Base-by-base conservation (phyloP, 2,797 vertebrate species). In the Enteromius paludinosus region DNA sequence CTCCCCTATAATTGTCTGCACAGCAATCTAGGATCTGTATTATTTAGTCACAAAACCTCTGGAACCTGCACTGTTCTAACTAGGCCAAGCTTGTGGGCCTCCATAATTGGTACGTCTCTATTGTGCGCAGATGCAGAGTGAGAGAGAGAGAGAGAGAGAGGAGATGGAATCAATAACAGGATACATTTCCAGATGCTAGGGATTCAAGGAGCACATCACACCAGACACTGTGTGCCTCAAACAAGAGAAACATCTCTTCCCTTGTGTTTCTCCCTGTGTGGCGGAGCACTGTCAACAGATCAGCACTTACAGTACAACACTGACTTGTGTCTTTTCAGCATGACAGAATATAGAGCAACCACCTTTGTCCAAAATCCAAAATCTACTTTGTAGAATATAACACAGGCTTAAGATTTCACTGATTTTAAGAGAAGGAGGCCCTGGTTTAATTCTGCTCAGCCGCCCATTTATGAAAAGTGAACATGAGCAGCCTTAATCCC, bases 401-500 rank as follows among this genome's bases (percentile, higher is more conserved):
- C 23, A 81, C 25, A 28, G 66, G 20, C 20, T 68, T 30, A n/a
- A 70, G 12, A 38, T 35, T 66, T 30, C 18, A 20, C 23, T 47
- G 9, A 9, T 81, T 45, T 72, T 62, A 35, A 78, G 28, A 65
- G 65, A 30, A 64, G 56, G 75, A 41, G 66, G 81, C 38, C 28
- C 25, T 35, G 54, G 35, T 61, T 41, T 17, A 76, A 70, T 74
- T 84, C 80, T 71, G 61, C 73, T 66, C 82, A 47, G 69, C 77
- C 87, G 79, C 85, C 75, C 86, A 86, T 69, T 90, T 86, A 88
- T 81, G 83, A 80, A 85, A 86, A 90, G 78, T 80, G 81, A 91
- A 86, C 84, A 89, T 85, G 84, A 85, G 82, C 79, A 86, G 82
- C 88, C 89, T 86, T 88, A 90, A 90, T 92, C 91, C 79, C 90